These are phyloP conservation scores for Axinella damicornis DNA, from an alignment of 37 sponge, comb jelly and placozoan species.

Conservation along the genomic window DNA sequence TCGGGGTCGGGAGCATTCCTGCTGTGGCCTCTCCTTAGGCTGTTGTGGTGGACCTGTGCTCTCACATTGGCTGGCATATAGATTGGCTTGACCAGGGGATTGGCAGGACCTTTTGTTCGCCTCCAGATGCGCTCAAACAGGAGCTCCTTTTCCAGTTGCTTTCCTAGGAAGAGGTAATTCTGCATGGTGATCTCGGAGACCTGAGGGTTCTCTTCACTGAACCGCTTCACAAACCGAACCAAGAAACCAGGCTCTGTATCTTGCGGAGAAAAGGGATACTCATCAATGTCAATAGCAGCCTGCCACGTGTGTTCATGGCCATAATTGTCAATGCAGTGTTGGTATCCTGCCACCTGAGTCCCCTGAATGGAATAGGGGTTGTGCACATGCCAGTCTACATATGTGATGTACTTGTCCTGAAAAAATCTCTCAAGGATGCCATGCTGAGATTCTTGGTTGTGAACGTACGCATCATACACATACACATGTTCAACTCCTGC, in stretches of 20 bases:
- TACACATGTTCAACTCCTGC: constrained; percentile 85
- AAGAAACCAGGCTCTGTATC: constrained; percentile 74
- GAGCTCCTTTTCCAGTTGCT: constrained; percentile 34
- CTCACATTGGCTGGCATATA: constrained; percentile 54
- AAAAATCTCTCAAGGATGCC: constrained; percentile 11
- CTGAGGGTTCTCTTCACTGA: constrained; percentile 5
- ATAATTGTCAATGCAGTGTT: constrained; percentile 63
- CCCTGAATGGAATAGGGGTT: constrained; percentile 59
- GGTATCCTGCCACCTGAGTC: constrained; percentile 78
- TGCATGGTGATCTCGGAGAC: constrained; percentile 71
- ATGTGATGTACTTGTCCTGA: constrained; percentile 61
- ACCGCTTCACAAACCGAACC: constrained; percentile 47
- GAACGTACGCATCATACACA: constrained; percentile 76
- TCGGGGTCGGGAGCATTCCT: constrained; percentile 32
- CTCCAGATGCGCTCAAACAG: constrained; percentile 63
- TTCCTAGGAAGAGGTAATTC: constrained; percentile 77
- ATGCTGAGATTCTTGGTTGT: constrained; percentile 53
- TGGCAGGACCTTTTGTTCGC: constrained; percentile 52
- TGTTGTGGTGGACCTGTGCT: constrained; percentile 72
- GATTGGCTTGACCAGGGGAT: constrained; percentile 78
- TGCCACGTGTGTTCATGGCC: constrained; percentile 67
- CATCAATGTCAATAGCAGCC: constrained; percentile 83
- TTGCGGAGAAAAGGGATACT: constrained; percentile 74
- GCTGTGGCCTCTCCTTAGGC: neutral
- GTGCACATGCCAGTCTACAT: constrained; percentile 69